Base-by-base conservation (phyloP, 2,797 vertebrate genomes). In the Pipistrellus kuhlii region DNA sequence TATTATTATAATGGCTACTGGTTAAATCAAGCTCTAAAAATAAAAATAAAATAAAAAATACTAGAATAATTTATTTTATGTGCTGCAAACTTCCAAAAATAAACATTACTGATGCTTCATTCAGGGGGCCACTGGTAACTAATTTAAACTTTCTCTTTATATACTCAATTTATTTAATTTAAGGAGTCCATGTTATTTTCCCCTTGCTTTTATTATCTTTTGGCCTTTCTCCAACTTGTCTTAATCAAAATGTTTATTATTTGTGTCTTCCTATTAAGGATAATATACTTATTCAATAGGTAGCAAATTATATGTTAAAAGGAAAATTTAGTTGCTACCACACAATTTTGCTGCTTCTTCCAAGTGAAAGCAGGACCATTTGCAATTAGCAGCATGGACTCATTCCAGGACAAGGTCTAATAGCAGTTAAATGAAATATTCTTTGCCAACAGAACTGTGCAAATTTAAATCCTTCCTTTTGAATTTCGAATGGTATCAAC, bases 211-310 rank as follows among this genome's bases (percentile, higher is more conserved):
- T 97, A 97, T 97, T 97, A 97, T 84, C 9, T 5, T 89, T 95
- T 97, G 95, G 97, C 77, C 41, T 93, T 95, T 96, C 87, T 95
- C 97, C 97, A 98, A 96, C 88, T 94, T 88, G 59, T 97, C 94
- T 97, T 97, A 90, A 97, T 98, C 95, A 97, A 97, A 97, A 97
- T 3, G 71, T 87, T 96, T 91, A 93, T 97, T 98, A 97, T 97
- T 97, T 97, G 92, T 95, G 72, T 87, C 88, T 95, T 94, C 59
- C 68, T 75, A 92, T 97, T 97, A 96, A 96, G 51, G 81, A 75
- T 97, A 96, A 98, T 97, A 95, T 94, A 88, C 77, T 92, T 98
- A 90, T 95, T 97, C 85, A 66, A 95, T 2, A 92, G 93, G 96
- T 75, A 96, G 90, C 66, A 96, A 97, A 98, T 81, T 94, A 41